Base-by-base conservation (phyloP, 2,888 invertebrate species). In the Microplitis deprimator region DNA sequence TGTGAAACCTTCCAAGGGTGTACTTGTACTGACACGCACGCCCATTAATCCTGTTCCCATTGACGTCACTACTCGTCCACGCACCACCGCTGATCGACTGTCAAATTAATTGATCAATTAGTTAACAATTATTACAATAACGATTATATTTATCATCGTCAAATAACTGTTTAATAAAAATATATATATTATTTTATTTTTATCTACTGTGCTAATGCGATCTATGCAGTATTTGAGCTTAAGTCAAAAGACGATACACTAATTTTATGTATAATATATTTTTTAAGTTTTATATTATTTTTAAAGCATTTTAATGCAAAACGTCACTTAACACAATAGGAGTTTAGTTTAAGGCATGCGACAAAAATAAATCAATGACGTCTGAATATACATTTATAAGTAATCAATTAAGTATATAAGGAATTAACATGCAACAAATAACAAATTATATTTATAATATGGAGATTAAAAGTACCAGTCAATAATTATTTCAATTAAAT, bases 31-130 rank as follows among this genome's bases (percentile, higher is more conserved):
- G 5, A 99, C 98, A 82, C 98, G 93, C 7, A 98, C 98, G 50
- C 99, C 99, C 90, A 98, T 96, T 83, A 99, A 91, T 59, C 98
- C 98, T 86, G 96, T 96, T 69, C 97, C 97, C 89, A 98, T 95
- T 72, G 94, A 93, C 68, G 97, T 97, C 77, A 97, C 94, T 73
- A 99, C 98, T 82, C 96, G 94, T 68, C 99, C 99, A 80, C 99
- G 94, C 80, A 99, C 96, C 73, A 99, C 98, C 39, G 98, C 98
- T 76, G 97, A 97, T 77, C 98, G 98, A 89, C 99, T 99, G 92
- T 83, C 85, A 85, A 85, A 83, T 78, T 75, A 67, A 72, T 75
- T 16, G 61, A 79, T 78, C 74, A 62, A 78, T 20, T 62, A 50
- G 41, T 10, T 50, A 1, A 50, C 50, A 50, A 29, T 29, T 4